Percentiles rank a stretch among this genome's conserved stretches.
phyloP scores from a whole-genome alignment of 2,888 invertebrate species.

The Crepidodera aurea region DNA sequence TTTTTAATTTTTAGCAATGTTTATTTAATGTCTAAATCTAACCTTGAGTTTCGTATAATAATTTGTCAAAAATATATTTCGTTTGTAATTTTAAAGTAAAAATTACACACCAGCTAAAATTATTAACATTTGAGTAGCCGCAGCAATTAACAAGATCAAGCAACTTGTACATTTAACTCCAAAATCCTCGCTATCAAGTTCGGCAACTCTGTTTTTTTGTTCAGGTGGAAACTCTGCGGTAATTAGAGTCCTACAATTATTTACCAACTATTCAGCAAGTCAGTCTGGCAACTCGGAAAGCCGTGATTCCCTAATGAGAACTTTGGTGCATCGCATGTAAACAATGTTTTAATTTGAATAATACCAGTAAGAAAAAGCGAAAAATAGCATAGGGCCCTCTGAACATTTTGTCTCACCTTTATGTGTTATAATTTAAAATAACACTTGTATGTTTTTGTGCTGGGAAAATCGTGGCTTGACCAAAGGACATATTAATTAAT shows the following conservation, averaged over 20 bases:
- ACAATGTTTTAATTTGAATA: constrained; percentile 26
- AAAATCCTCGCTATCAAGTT: constrained; percentile 1
- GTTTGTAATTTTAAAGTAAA: no score
- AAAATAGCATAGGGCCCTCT: constrained; percentile 7
- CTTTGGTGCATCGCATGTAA: constrained; percentile 19
- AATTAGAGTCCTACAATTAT: constrained; percentile 22
- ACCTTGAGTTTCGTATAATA: no score
- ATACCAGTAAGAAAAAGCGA: constrained; percentile 31
- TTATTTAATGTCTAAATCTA: no score
- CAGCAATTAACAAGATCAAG: neutral
- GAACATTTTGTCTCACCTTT: no score
- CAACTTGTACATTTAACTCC: neutral
- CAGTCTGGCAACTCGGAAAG: neutral
- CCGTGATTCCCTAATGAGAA: constrained; percentile 29
- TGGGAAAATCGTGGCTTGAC: no score
- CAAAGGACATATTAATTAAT: no score
- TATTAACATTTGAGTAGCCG: neutral
- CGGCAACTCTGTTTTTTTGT: neutral
- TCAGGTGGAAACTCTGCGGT: constrained; percentile 11
- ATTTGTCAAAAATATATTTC: no score
- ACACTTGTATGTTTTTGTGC: no score
- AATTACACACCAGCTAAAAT: no score
- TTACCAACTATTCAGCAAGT: constrained; percentile 25
- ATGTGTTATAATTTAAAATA: no score
- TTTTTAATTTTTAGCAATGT: no score